These are phyloP conservation scores for Philaethria dido DNA, from an alignment of 2,888 invertebrate species.

Conservation along the genomic window DNA sequence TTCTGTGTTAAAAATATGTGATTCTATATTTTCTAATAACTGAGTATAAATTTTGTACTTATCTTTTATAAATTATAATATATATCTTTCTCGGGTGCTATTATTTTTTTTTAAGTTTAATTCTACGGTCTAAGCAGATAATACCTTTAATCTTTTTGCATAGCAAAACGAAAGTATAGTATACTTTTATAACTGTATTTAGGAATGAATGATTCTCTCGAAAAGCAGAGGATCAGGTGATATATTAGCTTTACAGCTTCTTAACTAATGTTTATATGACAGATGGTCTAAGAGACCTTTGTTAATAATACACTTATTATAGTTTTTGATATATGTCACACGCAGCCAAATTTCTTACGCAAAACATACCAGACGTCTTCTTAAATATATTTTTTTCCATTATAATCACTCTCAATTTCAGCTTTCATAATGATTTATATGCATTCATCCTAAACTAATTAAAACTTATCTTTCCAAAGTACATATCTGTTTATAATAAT, in stretches of 20 bases:
- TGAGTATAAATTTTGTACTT: conserved; percentile 25
- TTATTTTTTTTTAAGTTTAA: conserved; percentile 43
- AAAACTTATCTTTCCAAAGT: conserved; percentile 65
- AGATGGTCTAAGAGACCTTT: conserved; percentile 69
- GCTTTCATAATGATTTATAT: conserved; percentile 37
- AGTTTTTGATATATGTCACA: conserved; percentile 22
- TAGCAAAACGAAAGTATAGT: conserved; percentile 62
- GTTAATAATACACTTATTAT: conserved; percentile 46
- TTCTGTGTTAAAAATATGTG: not conserved
- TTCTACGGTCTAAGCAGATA: conserved; percentile 66
- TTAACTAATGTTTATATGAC: conserved; percentile 63
- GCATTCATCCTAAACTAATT: conserved; percentile 39
- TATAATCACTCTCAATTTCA: conserved; percentile 45
- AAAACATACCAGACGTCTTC: conserved; percentile 22
- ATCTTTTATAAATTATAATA: conserved; percentile 34
- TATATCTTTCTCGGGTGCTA: conserved; percentile 53
- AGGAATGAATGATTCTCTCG: conserved; percentile 67
- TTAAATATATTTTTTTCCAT: conserved; percentile 27
- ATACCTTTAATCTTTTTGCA: conserved; percentile 74
- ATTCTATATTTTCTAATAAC: conserved; percentile 1
- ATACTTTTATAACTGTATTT: conserved; percentile 59
- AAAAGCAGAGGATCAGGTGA: conserved; percentile 71
- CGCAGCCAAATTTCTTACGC: not conserved
- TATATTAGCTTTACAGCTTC: conserved; percentile 82
- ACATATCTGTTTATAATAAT: conserved; percentile 73